Conservation (phyloP, 2,888 invertebrate species). For the Helicoverpa assulta region DNA sequence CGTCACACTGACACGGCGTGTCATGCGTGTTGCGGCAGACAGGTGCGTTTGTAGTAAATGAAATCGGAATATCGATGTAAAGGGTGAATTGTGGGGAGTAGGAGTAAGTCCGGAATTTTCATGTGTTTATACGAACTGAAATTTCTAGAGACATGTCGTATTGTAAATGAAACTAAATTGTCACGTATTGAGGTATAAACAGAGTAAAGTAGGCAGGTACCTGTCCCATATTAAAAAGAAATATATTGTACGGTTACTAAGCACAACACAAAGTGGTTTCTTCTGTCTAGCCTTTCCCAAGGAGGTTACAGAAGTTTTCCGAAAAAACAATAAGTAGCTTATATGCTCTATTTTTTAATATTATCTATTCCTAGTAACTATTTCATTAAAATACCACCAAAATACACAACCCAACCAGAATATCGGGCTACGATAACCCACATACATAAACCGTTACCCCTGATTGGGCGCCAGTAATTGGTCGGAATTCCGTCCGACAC, state of each 20-base stretch:
- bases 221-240: too few relatives aligned
- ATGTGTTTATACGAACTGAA: background rate
- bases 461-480: conserved; percentile 49
- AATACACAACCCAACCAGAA: background rate
- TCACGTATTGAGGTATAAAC: too few relatives aligned
- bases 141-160: background rate
- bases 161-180: too few relatives aligned
- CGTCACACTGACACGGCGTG: conserved; percentile 9
- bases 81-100: background rate
- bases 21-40: conserved; percentile 10
- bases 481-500: conserved; percentile 25
- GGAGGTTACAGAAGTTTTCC: too few relatives aligned
- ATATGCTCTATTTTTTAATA: too few relatives aligned
- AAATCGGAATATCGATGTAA: background rate
- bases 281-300: too few relatives aligned
- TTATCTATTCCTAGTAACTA: background rate
- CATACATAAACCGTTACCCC: conserved; percentile 5
- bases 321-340: too few relatives aligned
- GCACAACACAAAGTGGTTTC: too few relatives aligned
- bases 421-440: conserved; percentile 18
- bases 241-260: too few relatives aligned
- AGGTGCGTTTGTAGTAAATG: conserved; percentile 5
- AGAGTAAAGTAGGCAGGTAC: too few relatives aligned
- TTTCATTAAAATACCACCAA: conserved; percentile 15
- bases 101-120: background rate